Base-by-base conservation (phyloP, 1,140 invertebrate genomes). In the Halesus radiatus region DNA sequence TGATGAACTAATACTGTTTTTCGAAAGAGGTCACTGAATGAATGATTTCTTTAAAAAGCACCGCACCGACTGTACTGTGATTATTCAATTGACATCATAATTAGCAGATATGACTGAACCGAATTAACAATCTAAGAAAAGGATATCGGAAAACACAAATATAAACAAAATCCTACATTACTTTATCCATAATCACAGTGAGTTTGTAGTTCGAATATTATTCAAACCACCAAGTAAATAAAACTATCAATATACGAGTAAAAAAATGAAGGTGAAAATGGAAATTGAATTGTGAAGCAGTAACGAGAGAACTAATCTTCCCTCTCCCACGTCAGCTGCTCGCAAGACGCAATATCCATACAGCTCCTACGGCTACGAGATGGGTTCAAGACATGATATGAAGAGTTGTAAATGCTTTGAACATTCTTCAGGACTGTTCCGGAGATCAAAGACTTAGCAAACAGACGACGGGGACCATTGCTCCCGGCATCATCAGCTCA, bases 161-260 rank as follows among this genome's bases (percentile, higher is more conserved):
- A 50, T 10, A 50, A 70, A 70, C 26, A 70, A 70, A 70, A 7
- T 37, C 26, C 18, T n/a, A 66, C 62, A 66, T 45, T 45, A 45
- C 50, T 70, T 70, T 70, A 70, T 45, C 66, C 66, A 20, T 50
- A 74, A 83, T 83, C 81, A 83, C 81, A 83, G 81, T 79, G 79
- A 78, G 60, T 83, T 79, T 80, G 76, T 80, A 80, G 78, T 79
- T 80, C 72, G 73, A 82, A 82, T 82, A 73, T 82, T 45, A 45
- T 45, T 77, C 77, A 80, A 80, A 83, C 74, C 75, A 78, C 81
- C 75, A 53, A 78, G 78, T 81, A 78, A 80, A 82, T 82, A 76
- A 82, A 82, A 80, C 75, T 78, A 80, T 80, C 78, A 75, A 45
- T 45, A 10, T 45, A 45, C 70, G 68, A 80, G 79, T 45, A 76